phyloP scores from a whole-genome alignment of 1,140 invertebrate species.

The Cyrtorhinus lividipennis region DNA sequence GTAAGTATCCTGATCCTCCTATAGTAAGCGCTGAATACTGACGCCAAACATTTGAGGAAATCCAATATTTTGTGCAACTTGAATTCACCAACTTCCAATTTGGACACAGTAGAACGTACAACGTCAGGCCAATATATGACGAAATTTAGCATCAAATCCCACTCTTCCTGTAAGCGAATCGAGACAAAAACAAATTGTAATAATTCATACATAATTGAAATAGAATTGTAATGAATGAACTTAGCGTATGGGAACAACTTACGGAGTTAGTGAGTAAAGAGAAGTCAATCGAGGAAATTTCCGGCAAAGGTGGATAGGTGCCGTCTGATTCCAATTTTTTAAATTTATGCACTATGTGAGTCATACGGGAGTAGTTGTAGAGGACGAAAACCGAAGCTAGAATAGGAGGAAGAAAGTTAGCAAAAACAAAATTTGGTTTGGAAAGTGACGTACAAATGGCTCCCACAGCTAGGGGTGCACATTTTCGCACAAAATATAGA shows the following conservation, averaged over 20 bases:
- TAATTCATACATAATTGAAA: too few species aligned
- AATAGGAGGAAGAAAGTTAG: too few species aligned
- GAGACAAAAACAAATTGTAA: not conserved
- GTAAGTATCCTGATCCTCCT: conserved; percentile 46
- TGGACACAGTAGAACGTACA: conserved; percentile 34
- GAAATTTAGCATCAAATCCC: conserved; percentile 49
- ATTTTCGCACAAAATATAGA: too few species aligned
- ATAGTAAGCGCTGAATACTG: conserved; percentile 54
- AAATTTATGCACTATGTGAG: conserved; percentile 2
- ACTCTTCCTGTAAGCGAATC: conserved; percentile 48
- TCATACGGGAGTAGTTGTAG: conserved; percentile 16
- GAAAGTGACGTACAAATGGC: too few species aligned
- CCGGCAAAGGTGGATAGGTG: conserved; percentile 10
- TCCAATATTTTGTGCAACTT: conserved; percentile 44
- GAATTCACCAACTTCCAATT: conserved; percentile 31
- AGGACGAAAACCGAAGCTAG: conserved; percentile 18
- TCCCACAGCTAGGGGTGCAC: too few species aligned
- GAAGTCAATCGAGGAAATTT: conserved; percentile 8
- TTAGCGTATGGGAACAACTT: too few species aligned
- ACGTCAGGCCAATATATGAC: conserved; percentile 43
- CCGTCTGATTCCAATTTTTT: not conserved
- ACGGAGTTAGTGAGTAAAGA: conserved; percentile 7
- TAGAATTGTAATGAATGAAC: too few species aligned
- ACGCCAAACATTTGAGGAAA: conserved; percentile 44
- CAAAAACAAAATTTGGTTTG: too few species aligned